phyloP scores from a whole-genome alignment of 2,113 vertebrate species.

The Petaurus breviceps region DNA sequence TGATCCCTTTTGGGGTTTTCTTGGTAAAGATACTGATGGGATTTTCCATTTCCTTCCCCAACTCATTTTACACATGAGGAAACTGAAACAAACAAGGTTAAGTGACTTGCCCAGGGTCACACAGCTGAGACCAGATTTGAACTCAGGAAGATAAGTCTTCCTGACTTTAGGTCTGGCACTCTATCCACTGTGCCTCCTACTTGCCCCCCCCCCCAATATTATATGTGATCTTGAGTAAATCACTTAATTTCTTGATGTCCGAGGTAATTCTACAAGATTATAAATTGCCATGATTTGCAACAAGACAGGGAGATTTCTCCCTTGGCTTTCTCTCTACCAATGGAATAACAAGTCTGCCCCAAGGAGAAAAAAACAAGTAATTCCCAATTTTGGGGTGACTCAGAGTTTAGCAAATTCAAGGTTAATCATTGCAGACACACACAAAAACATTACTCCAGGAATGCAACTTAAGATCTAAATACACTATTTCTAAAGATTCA shows the following conservation, averaged over 20 bases:
- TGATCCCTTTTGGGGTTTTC: background rate
- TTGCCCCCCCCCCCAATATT: background rate
- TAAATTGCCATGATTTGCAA: background rate
- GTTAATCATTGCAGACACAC: background rate
- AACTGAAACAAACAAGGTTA: background rate
- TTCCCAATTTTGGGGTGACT: background rate
- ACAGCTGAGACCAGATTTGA: background rate
- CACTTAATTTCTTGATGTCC: background rate
- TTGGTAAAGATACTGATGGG: background rate
- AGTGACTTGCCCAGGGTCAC: background rate
- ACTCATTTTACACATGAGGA: background rate
- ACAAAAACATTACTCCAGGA: background rate
- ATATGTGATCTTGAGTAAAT: background rate
- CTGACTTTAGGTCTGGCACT: too few relatives aligned
- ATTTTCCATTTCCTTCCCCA: background rate
- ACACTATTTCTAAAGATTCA: background rate
- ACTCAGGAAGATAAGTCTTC: background rate
- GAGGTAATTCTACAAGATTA: background rate
- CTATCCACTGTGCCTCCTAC: too few relatives aligned
- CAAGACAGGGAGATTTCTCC: background rate
- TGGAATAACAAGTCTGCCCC: background rate
- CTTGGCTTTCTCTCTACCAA: background rate
- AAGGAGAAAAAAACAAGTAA: background rate
- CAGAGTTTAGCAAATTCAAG: background rate
- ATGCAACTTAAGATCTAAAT: background rate